Evolutionary conservation across 23 tunicate genomes (phyloP).

Genomic region (Diplosoma virens): DNA sequence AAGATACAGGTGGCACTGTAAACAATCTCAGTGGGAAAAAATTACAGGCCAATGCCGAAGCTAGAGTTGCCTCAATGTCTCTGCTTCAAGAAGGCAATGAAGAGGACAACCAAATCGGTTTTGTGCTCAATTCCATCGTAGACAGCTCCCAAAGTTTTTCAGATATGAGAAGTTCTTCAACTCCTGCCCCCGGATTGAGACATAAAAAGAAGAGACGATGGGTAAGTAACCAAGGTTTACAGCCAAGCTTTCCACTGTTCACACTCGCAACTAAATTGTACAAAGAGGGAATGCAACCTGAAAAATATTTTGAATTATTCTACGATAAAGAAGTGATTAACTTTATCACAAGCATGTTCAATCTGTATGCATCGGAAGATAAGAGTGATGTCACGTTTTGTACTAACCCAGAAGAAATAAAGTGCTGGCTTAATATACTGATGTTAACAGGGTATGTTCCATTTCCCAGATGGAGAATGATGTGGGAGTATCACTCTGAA

Average conservation of each 20-base stretch:
- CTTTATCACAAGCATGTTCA: conserved; percentile 12
- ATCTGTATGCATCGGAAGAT: neutral
- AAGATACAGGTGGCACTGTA: too few species aligned
- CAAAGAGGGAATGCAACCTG: conserved; percentile 4
- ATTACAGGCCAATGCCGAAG: too few species aligned
- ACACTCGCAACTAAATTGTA: neutral
- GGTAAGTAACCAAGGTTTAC: neutral
- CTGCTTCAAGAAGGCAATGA: neutral
- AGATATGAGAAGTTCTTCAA: neutral
- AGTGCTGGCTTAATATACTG: conserved; percentile 2
- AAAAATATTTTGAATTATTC: conserved; percentile 3
- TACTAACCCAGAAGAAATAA: conserved; percentile 4
- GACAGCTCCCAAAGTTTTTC: too few species aligned
- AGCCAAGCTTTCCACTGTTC: conserved; percentile 10
- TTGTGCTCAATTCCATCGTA: too few species aligned
- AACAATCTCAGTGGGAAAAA: too few species aligned
- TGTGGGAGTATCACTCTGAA: conserved; percentile 3
- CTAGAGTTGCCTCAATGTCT: too few species aligned
- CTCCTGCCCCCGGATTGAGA: neutral
- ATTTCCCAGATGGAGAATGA: conserved; percentile 22
- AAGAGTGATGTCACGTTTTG: neutral
- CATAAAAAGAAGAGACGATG: neutral
- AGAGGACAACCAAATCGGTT: neutral
- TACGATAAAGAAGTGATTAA: neutral
- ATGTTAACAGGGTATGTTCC: neutral